Conservation (phyloP, 2,113 vertebrate species). For the Menura novaehollandiae region DNA sequence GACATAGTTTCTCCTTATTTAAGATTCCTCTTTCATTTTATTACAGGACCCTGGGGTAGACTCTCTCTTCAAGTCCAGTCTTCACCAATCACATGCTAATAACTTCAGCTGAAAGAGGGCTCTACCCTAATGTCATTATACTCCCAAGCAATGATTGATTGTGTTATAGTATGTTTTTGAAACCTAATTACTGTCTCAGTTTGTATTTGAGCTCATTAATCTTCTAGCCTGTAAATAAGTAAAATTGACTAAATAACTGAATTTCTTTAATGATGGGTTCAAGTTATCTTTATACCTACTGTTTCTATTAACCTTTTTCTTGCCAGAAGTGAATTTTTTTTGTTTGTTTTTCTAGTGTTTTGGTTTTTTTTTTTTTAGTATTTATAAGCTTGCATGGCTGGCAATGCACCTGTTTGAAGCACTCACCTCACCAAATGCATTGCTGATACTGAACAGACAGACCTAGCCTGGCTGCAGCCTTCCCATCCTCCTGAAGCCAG, state of each 20-base stretch:
- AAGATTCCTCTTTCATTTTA: conserved; percentile 72
- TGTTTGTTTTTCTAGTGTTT: not conserved
- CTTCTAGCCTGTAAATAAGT: conserved; percentile 93
- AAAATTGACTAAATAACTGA: conserved; percentile 97
- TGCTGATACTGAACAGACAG: not conserved
- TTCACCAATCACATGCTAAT: conserved; percentile 80
- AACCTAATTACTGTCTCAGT: conserved; percentile 94
- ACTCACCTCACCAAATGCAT: fast-evolving
- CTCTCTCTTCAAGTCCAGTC: conserved; percentile 68
- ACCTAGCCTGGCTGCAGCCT: not conserved
- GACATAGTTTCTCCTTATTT: conserved; percentile 66
- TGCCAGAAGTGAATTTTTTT: conserved; percentile 78
- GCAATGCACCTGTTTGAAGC: not conserved
- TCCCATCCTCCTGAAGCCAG: not conserved
- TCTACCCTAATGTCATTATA: conserved; percentile 81
- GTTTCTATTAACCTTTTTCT: conserved; percentile 87
- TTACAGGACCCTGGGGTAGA: conserved; percentile 69
- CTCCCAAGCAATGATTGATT: conserved; percentile 93
- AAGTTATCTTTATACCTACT: conserved; percentile 91
- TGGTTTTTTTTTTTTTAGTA: not conserved
- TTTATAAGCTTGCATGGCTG: conserved; percentile 61
- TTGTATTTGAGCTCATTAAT: conserved; percentile 93
- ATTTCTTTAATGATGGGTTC: conserved; percentile 94
- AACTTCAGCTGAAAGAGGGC: conserved; percentile 82
- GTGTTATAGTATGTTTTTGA: conserved; percentile 94